These are phyloP conservation scores for Neomonachus schauinslandi DNA, from an alignment of 2,113 vertebrate genomes.

Conservation along the genomic window DNA sequence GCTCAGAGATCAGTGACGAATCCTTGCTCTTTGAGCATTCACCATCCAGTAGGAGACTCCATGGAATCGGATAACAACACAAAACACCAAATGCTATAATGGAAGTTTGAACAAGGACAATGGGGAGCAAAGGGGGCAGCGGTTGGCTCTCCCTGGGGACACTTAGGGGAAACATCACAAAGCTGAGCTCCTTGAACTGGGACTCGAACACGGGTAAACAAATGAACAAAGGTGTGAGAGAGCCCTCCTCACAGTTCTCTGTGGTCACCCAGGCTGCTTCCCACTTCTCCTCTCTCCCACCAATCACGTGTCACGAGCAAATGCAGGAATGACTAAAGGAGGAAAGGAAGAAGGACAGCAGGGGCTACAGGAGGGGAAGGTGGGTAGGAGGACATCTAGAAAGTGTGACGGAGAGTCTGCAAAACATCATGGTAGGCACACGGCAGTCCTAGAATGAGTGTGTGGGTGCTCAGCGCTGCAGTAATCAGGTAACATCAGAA, in stretches of 20 bases:
- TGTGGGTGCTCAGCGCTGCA: neutral
- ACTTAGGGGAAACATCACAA: neutral
- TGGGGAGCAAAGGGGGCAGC: neutral
- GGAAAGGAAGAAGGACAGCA: neutral
- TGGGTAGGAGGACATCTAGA: neutral
- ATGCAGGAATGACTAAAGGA: too few species aligned
- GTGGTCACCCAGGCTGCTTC: neutral
- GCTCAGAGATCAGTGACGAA: neutral
- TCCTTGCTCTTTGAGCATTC: neutral
- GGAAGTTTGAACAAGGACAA: neutral
- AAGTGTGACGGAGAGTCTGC: neutral
- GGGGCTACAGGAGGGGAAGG: neutral
- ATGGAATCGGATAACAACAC: neutral
- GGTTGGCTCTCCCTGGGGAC: neutral
- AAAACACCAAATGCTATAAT: neutral
- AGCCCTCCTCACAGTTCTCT: fast-evolving
- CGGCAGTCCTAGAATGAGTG: neutral
- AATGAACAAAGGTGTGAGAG: neutral
- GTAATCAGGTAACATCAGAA: neutral
- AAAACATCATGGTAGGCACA: fast-evolving
- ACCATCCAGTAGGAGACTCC: neutral
- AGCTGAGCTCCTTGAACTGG: neutral
- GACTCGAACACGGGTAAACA: neutral
- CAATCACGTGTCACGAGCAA: neutral
- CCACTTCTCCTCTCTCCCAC: neutral